phyloP scores from a whole-genome alignment of 1,140 invertebrate species.

The Bombus confusus region DNA sequence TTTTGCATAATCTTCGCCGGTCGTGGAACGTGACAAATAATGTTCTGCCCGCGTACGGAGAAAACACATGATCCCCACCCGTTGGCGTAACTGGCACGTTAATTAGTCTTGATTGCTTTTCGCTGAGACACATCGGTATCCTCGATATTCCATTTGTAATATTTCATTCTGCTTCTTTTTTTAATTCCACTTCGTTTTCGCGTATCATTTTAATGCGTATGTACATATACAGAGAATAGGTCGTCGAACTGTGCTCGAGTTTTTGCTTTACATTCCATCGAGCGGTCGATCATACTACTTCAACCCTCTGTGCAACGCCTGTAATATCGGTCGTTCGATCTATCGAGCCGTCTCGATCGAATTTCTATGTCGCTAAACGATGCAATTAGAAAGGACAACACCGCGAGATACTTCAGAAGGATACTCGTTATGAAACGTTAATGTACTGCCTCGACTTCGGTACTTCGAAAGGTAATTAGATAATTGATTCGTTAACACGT shows the following conservation, averaged over 20 bases:
- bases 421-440: neutral
- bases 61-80: neutral
- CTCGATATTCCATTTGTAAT: constrained; percentile 10
- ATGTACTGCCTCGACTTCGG: neutral
- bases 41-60: constrained; percentile 11
- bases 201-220: neutral
- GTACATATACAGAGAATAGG: neutral
- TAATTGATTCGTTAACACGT: constrained; percentile 16
- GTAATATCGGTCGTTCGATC: constrained; percentile 3
- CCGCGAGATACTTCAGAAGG: neutral
- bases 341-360: neutral
- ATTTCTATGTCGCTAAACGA: constrained; percentile 4
- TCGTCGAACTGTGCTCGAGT: neutral
- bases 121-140: constrained; percentile 2
- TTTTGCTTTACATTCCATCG: neutral
- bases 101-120: constrained; percentile 21
- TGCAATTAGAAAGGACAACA: constrained; percentile 12
- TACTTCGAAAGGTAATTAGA: neutral
- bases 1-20: constrained; percentile 32
- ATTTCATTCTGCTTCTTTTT: neutral
- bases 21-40: constrained; percentile 33
- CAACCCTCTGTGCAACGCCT: neutral
- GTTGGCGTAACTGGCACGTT: constrained; percentile 8
- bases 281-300: neutral
- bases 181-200: neutral